Percentiles rank a stretch among this genome's conserved stretches.
Evolutionary conservation across 2,797 vertebrate genomes (phyloP).

Genomic region (Falco peregrinus): DNA sequence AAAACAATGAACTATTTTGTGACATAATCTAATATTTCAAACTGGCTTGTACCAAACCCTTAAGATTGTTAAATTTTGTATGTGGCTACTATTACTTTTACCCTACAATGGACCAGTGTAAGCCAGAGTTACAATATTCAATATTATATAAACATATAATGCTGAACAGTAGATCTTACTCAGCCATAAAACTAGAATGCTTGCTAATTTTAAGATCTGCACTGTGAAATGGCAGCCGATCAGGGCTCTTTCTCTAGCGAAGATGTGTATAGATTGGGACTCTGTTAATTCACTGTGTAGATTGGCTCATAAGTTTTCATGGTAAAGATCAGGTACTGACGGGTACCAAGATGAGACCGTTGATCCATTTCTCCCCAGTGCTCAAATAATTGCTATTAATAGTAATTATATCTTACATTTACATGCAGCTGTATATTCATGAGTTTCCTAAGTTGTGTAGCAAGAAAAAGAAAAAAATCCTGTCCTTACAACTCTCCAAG

Average conservation of each 20-base stretch:
- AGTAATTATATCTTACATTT: slow-evolving; percentile 11
- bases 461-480: neutral
- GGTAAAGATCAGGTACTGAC: neutral
- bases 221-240: slow-evolving; percentile 18
- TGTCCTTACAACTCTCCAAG: neutral
- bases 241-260: neutral
- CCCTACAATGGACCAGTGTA: neutral
- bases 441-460: neutral
- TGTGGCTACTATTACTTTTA: neutral
- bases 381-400: neutral
- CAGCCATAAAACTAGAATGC: slow-evolving; percentile 22
- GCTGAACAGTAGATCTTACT: slow-evolving; percentile 16
- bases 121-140: neutral
- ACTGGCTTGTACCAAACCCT: neutral
- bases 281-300: slow-evolving; percentile 1
- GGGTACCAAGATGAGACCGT: neutral
- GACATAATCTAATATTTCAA: slow-evolving; percentile 15
- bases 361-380: slow-evolving; percentile 2
- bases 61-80: neutral
- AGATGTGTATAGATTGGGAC: neutral
- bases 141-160: neutral
- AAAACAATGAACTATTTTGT: slow-evolving; percentile 28
- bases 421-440: neutral
- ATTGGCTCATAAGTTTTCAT: slow-evolving; percentile 19
- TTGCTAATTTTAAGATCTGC: slow-evolving; percentile 35